Percentiles rank a stretch among this genome's conserved stretches.
Evolutionary conservation across 2,113 vertebrate genomes (phyloP).

Genomic region (Holacanthus passer): DNA sequence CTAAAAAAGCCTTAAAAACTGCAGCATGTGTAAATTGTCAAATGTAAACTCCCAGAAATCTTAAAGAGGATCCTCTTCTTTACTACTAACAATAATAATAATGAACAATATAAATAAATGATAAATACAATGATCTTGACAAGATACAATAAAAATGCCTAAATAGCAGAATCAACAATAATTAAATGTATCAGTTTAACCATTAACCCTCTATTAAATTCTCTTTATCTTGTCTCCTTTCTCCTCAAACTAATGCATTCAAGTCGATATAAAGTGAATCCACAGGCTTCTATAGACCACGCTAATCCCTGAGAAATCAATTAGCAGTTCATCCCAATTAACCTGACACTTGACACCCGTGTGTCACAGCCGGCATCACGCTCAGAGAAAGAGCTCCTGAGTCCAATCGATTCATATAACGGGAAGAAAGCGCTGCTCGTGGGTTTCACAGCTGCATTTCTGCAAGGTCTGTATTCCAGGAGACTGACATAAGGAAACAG

Average conservation of each 20-base stretch:
- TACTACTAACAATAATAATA: no score
- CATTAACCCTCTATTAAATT: neutral
- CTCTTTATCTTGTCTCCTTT: neutral
- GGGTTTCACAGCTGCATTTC: constrained; percentile 29
- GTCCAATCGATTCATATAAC: constrained; percentile 44
- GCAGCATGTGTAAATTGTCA: neutral
- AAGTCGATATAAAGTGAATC: constrained; percentile 36
- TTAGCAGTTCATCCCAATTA: constrained; percentile 71
- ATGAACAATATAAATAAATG: no score
- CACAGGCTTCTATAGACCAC: constrained; percentile 28
- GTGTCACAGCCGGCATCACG: constrained; percentile 37
- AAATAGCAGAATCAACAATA: neutral
- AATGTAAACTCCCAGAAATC: no score
- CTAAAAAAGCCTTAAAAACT: neutral
- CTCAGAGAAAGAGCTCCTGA: constrained; percentile 19
- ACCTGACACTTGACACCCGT: constrained; percentile 38
- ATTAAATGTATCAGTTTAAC: neutral
- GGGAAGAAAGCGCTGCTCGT: neutral
- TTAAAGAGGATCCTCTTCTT: no score
- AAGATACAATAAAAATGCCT: no score
- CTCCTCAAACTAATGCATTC: constrained; percentile 32
- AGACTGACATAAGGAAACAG: constrained; percentile 32
- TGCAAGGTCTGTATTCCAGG: constrained; percentile 21
- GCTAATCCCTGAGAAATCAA: constrained; percentile 72
- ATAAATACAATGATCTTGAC: no score